Evolutionary conservation across 2,113 vertebrate species (phyloP), one percentile per base, ranked within the genome.

Genomic region (Gymnorhina tibicen): DNA sequence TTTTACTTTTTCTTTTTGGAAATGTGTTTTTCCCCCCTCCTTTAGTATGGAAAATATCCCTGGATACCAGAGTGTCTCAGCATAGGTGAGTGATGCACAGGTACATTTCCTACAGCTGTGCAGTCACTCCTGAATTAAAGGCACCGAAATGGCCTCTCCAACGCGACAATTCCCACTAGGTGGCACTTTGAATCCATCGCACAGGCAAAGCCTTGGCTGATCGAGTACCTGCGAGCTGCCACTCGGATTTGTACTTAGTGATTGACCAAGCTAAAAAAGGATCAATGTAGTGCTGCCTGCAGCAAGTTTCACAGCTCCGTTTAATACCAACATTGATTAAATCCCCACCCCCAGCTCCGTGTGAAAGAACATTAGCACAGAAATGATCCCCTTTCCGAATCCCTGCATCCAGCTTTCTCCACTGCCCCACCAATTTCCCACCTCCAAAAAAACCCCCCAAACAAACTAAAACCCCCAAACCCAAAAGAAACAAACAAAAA

Each of bases 151-250:
- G 70, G 73, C 17, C 27, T 41, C 33, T 62, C n/a, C 8, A 12
- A 26, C 66, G 53, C 14, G 56, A 1, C 37, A 6, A 62, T 87
- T 69, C 76, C 95, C 97, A 91, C 96, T 96, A 97, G 97, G 93
- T 97, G 97, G 97, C 97, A 94, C 88, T 96, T 97, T 44, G 46
- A 69, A 86, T 92, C 92, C 97, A 47, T 2, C 2, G 55, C 72
- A 55, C 2, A 55, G 62, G 8, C 56, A 21, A 4, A 84, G 13
- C 35, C 52, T 11, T 1, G 42, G 42, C 52, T 55, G 47, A 66
- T 41, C 44, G 55, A 69, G 28, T 4, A 44, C 58, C 69, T 66
- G 33, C 3, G 85, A 76, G 27, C 72, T 78, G 63, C 85, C 67
- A 2, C 83, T 78, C 63, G 49, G 24, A 47, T 85, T 47, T 88